A percentile compares a stretch with the other conserved stretches of the same genome.
These are phyloP conservation scores for Caretta caretta DNA, from an alignment of 2,113 vertebrate genomes.

Conservation along the genomic window DNA sequence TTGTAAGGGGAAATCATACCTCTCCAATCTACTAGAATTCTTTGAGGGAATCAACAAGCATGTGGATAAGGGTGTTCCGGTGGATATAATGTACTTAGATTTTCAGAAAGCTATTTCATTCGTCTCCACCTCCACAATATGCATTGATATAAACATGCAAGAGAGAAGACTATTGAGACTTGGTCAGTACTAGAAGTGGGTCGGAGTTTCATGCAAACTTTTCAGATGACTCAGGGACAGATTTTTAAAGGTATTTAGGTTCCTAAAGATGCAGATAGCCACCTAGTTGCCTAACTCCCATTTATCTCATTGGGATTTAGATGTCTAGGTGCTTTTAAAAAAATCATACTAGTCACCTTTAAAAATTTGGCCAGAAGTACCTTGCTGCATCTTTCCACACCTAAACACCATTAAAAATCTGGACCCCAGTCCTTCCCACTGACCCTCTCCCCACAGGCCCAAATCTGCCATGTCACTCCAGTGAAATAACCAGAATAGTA, in stretches of 20 bases:
- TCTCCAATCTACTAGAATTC: too few species aligned
- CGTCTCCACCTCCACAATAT: slow-evolving; percentile 3
- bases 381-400: too few species aligned
- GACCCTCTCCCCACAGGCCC: not conserved
- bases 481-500: not conserved
- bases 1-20: too few species aligned
- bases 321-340: not conserved
- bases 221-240: not conserved
- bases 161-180: not conserved
- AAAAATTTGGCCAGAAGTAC: not conserved
- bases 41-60: too few species aligned
- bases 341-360: not conserved
- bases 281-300: not conserved
- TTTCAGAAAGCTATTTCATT: not conserved
- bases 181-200: not conserved
- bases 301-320: not conserved
- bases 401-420: not conserved
- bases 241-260: not conserved
- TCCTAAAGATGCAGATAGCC: not conserved
- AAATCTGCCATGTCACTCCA: not conserved
- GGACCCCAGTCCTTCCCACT: not conserved
- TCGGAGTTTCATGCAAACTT: not conserved
- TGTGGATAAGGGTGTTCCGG: too few species aligned
- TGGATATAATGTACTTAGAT: too few species aligned
- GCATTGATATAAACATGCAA: slow-evolving; percentile 22